Conservation (phyloP, 2,797 vertebrate species). For the Galago senegalensis region DNA sequence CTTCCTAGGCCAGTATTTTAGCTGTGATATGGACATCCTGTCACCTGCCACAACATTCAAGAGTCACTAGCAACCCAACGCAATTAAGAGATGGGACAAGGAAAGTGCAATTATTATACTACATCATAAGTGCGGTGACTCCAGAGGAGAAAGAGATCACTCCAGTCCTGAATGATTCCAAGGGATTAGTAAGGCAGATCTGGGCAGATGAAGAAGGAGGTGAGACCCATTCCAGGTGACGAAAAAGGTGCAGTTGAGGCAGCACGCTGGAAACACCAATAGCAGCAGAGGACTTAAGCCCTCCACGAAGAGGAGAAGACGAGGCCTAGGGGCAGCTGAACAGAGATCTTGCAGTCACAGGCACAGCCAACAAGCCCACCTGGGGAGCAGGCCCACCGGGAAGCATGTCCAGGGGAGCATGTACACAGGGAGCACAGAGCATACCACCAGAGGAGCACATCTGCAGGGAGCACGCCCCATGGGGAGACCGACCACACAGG, state of each 20-base stretch:
- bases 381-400: not conserved
- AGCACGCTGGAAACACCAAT: not conserved
- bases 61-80: constrained; percentile 8
- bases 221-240: not conserved
- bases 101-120: not conserved
- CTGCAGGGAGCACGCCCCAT: too few relatives aligned
- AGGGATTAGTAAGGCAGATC: not conserved
- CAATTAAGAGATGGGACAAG: constrained; percentile 9
- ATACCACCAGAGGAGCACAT: too few relatives aligned
- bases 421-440: too few relatives aligned
- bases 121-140: not conserved
- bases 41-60: not conserved
- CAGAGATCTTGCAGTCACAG: not conserved
- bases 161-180: not conserved
- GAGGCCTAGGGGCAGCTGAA: not conserved
- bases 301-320: not conserved
- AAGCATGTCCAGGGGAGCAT: too few relatives aligned
- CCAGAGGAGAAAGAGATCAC: not conserved
- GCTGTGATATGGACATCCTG: not conserved
- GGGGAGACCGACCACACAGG: too few relatives aligned
- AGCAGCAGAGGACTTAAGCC: not conserved
- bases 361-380: not conserved
- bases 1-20: not conserved
- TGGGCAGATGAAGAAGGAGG: not conserved
- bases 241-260: not conserved